Conservation (phyloP, 2,113 vertebrate genomes). For the Butorides virescens region DNA sequence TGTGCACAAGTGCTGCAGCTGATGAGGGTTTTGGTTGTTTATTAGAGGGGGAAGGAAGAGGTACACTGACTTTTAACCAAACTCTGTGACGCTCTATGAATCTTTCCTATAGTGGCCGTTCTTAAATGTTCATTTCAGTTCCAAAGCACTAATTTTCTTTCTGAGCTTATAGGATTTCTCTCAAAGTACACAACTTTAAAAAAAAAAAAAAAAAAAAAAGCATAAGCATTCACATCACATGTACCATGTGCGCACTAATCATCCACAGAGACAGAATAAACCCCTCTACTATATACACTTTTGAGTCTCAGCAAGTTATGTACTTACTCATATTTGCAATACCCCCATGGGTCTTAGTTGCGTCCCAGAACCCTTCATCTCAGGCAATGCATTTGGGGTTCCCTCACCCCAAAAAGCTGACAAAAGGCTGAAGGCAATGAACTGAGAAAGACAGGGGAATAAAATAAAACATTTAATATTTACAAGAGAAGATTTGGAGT, state of each 20-base stretch:
- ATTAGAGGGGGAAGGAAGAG: neutral
- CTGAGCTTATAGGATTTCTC: neutral
- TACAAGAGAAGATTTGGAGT: neutral
- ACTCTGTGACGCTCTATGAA: neutral
- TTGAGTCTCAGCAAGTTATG: neutral
- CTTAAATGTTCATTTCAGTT: neutral
- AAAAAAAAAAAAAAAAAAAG: neutral
- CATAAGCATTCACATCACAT: neutral
- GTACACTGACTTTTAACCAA: neutral
- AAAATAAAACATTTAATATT: neutral
- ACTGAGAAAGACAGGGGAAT: neutral
- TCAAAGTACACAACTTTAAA: neutral
- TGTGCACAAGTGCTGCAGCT: neutral
- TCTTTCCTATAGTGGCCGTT: neutral
- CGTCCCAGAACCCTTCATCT: neutral
- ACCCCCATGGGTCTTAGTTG: neutral
- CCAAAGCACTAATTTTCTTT: neutral
- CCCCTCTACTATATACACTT: neutral
- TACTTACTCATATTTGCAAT: neutral
- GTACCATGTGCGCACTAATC: neutral
- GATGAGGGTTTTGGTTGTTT: neutral
- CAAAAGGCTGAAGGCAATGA: neutral
- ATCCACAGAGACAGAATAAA: neutral
- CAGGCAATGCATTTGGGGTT: neutral
- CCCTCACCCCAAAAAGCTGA: neutral